Base-by-base conservation (phyloP, 2,797 vertebrate species). In the Miichthys miiuy region DNA sequence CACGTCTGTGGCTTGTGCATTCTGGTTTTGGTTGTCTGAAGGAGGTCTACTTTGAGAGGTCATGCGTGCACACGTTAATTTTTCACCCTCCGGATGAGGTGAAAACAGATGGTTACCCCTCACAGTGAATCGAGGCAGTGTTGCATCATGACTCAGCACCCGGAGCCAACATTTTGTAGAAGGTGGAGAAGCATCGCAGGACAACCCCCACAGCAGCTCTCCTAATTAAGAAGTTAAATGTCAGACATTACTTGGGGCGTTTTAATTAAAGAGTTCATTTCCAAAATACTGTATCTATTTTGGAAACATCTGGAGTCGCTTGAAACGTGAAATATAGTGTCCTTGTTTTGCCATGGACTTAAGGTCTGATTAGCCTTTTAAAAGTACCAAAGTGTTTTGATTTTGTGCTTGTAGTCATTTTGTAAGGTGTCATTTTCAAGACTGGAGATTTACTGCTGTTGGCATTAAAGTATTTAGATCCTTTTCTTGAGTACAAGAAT, bases 101-200 rank as follows among this genome's bases (percentile, higher is more conserved):
- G 86, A 77, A 88, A 90, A 88, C 88, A 88, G 85, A 91, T 89
- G 88, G 60, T 77, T 72, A 58, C 81, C 82, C 76, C 86, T 79
- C 48, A 27, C 68, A 11, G 79, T 51, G 79, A 84, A 52, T 47
- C 20, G 4, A 69, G 80, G 50, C 77, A 30, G 51, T 8, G 76
- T 82, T 88, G 70, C 77, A 78, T 88, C 86, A 77, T 86, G 83
- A 88, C 75, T 75, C 52, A 79, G 70, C 72, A 77, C 65, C 75
- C 5, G 1, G 17, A 66, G 81, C 73, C 64, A 65, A 42, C 54
- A 44, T 48, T 68, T 41, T 85, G 84, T 76, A 71, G 64, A 68
- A 25, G 79, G 58, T 25, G 25, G 66, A 17, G 34, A 57, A 56
- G 25, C 38, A 42, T 41, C 51, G 23, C 10, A 44, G 27, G 57